These are phyloP conservation scores for Drosophila nigromelanica DNA, from an alignment of 1,140 invertebrate genomes.

Conservation along the genomic window DNA sequence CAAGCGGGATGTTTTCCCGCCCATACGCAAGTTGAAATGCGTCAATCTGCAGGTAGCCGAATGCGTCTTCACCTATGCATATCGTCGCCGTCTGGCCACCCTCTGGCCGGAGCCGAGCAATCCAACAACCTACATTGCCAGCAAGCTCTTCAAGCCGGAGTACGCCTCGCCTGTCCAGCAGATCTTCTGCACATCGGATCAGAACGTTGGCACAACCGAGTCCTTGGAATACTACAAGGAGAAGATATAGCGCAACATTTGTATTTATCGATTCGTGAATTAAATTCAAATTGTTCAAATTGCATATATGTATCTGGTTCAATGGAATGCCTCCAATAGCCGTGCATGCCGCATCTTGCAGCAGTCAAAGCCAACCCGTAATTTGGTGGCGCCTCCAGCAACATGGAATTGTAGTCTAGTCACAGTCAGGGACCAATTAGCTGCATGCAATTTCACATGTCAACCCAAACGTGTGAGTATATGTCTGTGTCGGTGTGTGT, in stretches of 20 bases:
- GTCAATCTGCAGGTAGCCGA: slow-evolving; percentile 95
- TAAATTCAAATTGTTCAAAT: slow-evolving; percentile 51
- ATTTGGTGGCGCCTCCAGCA: slow-evolving; percentile 31
- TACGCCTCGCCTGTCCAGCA: slow-evolving; percentile 1
- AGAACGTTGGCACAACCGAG: slow-evolving; percentile 46
- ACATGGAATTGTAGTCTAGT: slow-evolving; percentile 43
- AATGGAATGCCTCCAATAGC: slow-evolving; percentile 4
- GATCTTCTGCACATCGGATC: slow-evolving; percentile 32
- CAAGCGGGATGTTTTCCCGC: slow-evolving; percentile 96
- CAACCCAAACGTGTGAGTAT: slow-evolving; percentile 53
- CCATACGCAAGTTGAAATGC: slow-evolving; percentile 91
- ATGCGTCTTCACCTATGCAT: slow-evolving; percentile 86
- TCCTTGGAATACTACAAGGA: slow-evolving; percentile 36
- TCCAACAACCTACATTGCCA: slow-evolving; percentile 40
- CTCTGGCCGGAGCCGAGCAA: slow-evolving; percentile 57
- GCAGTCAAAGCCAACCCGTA: slow-evolving; percentile 32
- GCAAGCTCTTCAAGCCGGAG: slow-evolving; percentile 14
- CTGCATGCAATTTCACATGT: slow-evolving; percentile 77
- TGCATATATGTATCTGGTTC: background rate
- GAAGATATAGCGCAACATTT: slow-evolving; percentile 15
- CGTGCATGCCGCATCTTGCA: slow-evolving; percentile 45
- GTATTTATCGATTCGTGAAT: slow-evolving; percentile 33
- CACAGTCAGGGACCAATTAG: slow-evolving; percentile 60
- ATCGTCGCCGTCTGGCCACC: slow-evolving; percentile 43
- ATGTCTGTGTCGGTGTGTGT: too few relatives aligned